A percentile compares a stretch with the other conserved stretches of the same genome.
Evolutionary conservation across 2,888 invertebrate genomes (phyloP).

Genomic region (Portevinia maculata): DNA sequence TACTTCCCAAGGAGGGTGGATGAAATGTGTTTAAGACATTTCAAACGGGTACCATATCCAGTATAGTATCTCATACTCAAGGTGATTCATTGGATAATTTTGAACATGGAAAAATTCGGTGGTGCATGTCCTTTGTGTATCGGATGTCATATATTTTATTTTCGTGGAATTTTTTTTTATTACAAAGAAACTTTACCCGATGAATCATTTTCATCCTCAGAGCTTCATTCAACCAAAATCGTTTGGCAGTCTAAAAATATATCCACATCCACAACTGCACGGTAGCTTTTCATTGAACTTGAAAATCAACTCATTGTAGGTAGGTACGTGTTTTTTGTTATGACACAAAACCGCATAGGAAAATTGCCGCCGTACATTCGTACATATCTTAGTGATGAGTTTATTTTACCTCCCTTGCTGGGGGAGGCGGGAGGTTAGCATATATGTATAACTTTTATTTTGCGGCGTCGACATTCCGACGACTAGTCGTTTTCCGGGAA

Average conservation of each 20-base stretch:
- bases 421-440: not conserved
- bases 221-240: not conserved
- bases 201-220: conserved; percentile 37
- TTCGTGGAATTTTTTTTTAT: not conserved
- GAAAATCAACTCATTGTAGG: conserved; percentile 1
- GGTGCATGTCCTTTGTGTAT: conserved; percentile 29
- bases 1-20: conserved; percentile 10
- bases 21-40: conserved; percentile 19
- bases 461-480: conserved; percentile 46
- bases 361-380: conserved; percentile 10
- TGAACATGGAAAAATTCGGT: not conserved
- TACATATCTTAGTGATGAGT: conserved; percentile 20
- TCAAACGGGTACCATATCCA: not conserved
- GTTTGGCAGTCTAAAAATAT: conserved; percentile 45
- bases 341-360: conserved; percentile 28
- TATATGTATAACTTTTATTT: conserved; percentile 1
- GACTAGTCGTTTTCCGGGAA: conserved; percentile 68
- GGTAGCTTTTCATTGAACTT: conserved; percentile 20
- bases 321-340: no score
- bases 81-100: conserved; percentile 43
- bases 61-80: conserved; percentile 6
- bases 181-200: not conserved
- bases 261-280: conserved; percentile 20
- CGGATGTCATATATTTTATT: conserved; percentile 27
- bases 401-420: conserved; percentile 28